A percentile compares a stretch with the other conserved stretches of the same genome.
phyloP scores from a whole-genome alignment of 2,888 invertebrate species.

The Agrochola circellaris region DNA sequence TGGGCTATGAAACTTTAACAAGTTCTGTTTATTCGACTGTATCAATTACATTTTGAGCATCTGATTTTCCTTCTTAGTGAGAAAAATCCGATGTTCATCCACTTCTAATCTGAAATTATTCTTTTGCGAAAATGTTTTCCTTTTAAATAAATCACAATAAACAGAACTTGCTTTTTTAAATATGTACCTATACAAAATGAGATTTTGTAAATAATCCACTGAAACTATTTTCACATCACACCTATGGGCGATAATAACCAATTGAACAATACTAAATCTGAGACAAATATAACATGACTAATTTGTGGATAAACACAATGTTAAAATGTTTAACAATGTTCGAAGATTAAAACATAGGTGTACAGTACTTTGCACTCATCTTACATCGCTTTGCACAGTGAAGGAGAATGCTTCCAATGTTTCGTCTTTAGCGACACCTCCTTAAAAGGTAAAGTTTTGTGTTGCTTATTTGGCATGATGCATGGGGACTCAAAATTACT shows the following conservation, averaged over 20 bases:
- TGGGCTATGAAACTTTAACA: constrained; percentile 71
- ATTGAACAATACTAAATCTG: constrained; percentile 66
- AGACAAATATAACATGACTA: constrained; percentile 79
- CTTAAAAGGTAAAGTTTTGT: constrained; percentile 88
- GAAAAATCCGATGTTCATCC: constrained; percentile 22
- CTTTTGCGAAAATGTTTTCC: background rate
- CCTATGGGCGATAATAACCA: constrained; percentile 66
- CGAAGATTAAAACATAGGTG: constrained; percentile 69
- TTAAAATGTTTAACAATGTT: constrained; percentile 70
- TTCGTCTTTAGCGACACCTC: constrained; percentile 81
- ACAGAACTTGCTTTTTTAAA: constrained; percentile 56
- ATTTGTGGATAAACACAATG: constrained; percentile 72
- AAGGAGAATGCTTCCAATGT: constrained; percentile 86
- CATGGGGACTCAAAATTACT: constrained; percentile 71
- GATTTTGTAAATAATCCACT: constrained; percentile 64
- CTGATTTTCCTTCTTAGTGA: constrained; percentile 11
- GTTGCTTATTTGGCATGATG: constrained; percentile 89
- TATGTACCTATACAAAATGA: constrained; percentile 31
- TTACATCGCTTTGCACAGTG: constrained; percentile 88
- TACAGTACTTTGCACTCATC: constrained; percentile 81
- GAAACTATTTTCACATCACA: constrained; percentile 63
- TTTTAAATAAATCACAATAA: constrained; percentile 20
- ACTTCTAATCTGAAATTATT: constrained; percentile 6
- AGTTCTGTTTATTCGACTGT: constrained; percentile 67
- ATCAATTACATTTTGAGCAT: background rate